phyloP scores from a whole-genome alignment of 2,888 invertebrate species.

The Tridacna crocea region DNA sequence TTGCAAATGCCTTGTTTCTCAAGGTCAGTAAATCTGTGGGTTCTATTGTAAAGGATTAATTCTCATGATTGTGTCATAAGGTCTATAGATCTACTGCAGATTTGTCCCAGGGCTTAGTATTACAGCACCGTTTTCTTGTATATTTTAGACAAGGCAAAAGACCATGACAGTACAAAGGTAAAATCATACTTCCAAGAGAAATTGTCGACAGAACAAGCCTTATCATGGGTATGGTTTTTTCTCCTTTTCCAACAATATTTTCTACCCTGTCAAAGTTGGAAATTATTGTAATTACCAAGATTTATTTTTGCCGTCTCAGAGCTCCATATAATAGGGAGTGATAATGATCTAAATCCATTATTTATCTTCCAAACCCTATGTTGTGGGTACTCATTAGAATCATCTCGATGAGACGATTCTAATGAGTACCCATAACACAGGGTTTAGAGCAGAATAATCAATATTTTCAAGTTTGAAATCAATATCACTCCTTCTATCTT shows the following conservation, averaged over 20 bases:
- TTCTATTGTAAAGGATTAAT: too few species aligned
- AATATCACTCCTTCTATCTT: too few species aligned
- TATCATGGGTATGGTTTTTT: constrained; percentile 70
- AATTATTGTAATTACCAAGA: too few species aligned
- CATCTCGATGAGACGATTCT: not conserved
- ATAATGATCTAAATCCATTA: too few species aligned
- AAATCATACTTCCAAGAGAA: constrained; percentile 72
- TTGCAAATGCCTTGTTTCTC: too few species aligned
- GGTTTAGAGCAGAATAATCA: too few species aligned
- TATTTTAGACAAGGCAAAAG: constrained; percentile 60
- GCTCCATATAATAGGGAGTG: too few species aligned
- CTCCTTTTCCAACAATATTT: not conserved
- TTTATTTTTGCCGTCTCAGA: too few species aligned
- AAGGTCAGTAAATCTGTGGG: too few species aligned
- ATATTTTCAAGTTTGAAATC: too few species aligned
- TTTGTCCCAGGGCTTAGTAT: not conserved
- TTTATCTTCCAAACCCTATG: not conserved
- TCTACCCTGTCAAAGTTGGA: not conserved
- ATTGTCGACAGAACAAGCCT: constrained; percentile 63
- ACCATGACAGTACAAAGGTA: constrained; percentile 52
- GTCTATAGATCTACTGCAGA: constrained; percentile 1
- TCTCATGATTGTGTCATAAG: too few species aligned
- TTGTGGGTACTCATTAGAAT: not conserved
- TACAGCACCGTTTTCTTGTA: not conserved
- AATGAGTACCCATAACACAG: too few species aligned